Evolutionary conservation across 2,797 vertebrate species (phyloP), one percentile per base, ranked within the genome.

Genomic region (Myripristis jacobus): DNA sequence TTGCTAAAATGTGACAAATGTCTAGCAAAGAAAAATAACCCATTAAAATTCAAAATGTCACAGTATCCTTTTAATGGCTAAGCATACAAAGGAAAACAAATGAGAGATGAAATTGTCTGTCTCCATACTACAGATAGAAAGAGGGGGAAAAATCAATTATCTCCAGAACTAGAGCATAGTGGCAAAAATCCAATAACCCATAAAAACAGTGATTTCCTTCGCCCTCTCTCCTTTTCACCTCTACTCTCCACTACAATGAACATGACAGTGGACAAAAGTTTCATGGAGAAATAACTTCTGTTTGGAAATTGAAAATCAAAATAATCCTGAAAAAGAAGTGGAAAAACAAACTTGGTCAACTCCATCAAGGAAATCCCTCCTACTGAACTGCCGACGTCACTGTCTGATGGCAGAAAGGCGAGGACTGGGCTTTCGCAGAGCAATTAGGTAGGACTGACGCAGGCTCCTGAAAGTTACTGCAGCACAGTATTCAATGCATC

Each of bases 151-250:
- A 64, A 80, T 79, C 57, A 44, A 75, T 66, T 68, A 67, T 77
- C 43, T 56, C 58, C 68, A 19, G 3, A 70, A 77, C 76, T 31
- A 68, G 43, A 83, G 63, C 63, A 57, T 6, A 52, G 34, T 57
- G 64, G 43, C 41, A 59, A 69, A 66, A 82, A 79, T 46, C 31
- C 54, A 79, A 62, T 64, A 70, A 73, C 60, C 60, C 43, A 71
- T 63, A 55, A 66, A 82, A 31, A 50, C 31, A 60, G 18, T 47
- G 71, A 79, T 62, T 74, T 50, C 10, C 24, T 64, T 63, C 8
- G 21, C n/a, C 15, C 25, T 51, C 34, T 25, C 18, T 21, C 10
- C 9, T 10, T 13, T 4, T 55, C 48, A 66, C 36, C 25, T 50
- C 16, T 43, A 6, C 12, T 29, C 6, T 46, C 10, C 5, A 12